These are phyloP conservation scores for Sciurus vulgaris DNA, from an alignment of 2,797 vertebrate genomes.

Conservation along the genomic window DNA sequence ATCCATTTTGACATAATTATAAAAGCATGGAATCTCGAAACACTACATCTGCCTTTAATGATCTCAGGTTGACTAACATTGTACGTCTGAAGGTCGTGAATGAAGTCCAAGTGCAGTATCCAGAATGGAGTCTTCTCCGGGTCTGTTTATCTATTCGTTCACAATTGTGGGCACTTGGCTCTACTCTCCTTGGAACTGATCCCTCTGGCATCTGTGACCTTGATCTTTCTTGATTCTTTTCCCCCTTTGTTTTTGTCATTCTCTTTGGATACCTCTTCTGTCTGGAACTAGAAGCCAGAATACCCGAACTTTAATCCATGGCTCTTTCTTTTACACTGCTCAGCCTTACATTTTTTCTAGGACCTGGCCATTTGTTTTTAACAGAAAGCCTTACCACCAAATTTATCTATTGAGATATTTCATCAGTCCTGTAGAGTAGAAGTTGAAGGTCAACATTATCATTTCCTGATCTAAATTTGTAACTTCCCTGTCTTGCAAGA, in stretches of 20 bases:
- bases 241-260: not conserved
- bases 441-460: not conserved
- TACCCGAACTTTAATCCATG: not conserved
- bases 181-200: not conserved
- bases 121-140: not conserved
- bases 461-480: constrained; percentile 7
- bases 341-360: not conserved
- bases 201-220: not conserved
- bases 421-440: not conserved
- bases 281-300: not conserved
- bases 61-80: not conserved
- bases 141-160: not conserved
- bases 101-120: not conserved
- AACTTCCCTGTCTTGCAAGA: not conserved
- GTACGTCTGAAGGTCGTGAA: not conserved
- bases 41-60: not conserved
- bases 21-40: not conserved
- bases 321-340: not conserved
- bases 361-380: not conserved
- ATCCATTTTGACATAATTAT: too few relatives aligned
- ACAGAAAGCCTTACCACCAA: not conserved
- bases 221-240: not conserved
- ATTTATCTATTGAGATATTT: not conserved
- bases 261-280: not conserved
- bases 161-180: not conserved